Evolutionary conservation across 1,140 invertebrate genomes (phyloP), one percentile per base, ranked within the genome.

Genomic region (Sminthurides bifidus): DNA sequence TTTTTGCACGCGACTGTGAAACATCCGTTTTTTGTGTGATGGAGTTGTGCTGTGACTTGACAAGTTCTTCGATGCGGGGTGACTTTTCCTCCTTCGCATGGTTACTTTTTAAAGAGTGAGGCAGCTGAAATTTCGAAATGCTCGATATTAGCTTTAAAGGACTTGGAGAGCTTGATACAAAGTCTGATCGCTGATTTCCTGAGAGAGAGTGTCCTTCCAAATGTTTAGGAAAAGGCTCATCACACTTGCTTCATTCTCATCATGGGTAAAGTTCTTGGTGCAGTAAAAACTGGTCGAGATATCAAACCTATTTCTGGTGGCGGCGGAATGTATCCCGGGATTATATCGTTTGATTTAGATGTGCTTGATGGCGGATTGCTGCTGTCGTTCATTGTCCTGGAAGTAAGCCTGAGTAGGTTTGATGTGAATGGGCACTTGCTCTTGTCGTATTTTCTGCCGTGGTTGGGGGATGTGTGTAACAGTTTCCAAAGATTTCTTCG

Each of bases 191-290:
- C 1, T 14, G 15, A 37, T 24, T 23, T n/a, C n/a, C n/a, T n/a
- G n/a, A 35, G 8, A 19, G 6, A 48, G 45, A 24, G 41, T 24
- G 29, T 51, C 44, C 17, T 56, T 27, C 2, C 50, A 31, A 4
- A 44, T 54, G 29, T 44, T 46, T 52, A 3, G 58, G 58, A 33
- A 56, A 60, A 3, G 58, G 58, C 21, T 60, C 58, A 46, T 60
- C 54, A n/a, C 14, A 38, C 43, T 17, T 48, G 46, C 23, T 54
- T 59, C 17, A 55, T 12, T 10, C 48, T 29, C 21, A 60, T 30
- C 0, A 46, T 2, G 3, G 48, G 54, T 35, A 51, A 31, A 4
- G 33, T 35, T 40, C 33, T 37, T 23, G 24, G 29, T 17, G 24
- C 14, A 17, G 19, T n/a, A 2, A 38, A 12, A 27, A n/a, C 19